phyloP scores from a whole-genome alignment of 2,113 vertebrate species.

The Daubentonia madagascariensis region DNA sequence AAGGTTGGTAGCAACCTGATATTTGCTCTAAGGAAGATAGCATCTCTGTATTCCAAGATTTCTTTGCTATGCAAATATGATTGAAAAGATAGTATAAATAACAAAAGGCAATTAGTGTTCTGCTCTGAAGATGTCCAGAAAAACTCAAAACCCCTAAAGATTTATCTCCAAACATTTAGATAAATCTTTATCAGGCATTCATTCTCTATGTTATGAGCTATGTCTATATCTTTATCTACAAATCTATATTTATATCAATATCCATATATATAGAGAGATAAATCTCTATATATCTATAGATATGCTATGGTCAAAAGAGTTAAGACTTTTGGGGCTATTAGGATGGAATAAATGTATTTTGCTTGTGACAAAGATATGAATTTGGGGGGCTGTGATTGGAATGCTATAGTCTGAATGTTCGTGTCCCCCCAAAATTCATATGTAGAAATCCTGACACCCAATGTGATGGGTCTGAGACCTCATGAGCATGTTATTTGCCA shows the following conservation, averaged over 20 bases:
- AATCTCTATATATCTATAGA: too few species aligned
- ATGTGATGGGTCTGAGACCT: too few species aligned
- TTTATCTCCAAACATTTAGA: neutral
- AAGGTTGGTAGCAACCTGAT: neutral
- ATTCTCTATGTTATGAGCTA: neutral
- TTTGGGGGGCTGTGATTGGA: neutral
- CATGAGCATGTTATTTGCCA: neutral
- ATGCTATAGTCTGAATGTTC: neutral
- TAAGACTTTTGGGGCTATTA: neutral
- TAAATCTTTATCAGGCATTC: neutral
- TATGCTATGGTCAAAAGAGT: neutral
- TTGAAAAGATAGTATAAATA: neutral
- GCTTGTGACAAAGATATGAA: neutral
- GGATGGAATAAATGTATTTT: neutral
- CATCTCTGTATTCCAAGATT: neutral
- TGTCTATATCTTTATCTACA: neutral
- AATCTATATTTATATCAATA: neutral
- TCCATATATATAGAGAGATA: neutral
- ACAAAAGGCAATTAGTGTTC: neutral
- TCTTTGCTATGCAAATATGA: neutral
- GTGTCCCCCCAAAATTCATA: neutral
- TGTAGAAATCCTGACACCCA: neutral
- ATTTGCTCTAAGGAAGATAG: neutral
- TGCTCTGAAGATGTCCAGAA: neutral
- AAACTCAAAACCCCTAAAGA: neutral